Conservation (phyloP, 2,888 invertebrate species). For the Eilema depressum region DNA sequence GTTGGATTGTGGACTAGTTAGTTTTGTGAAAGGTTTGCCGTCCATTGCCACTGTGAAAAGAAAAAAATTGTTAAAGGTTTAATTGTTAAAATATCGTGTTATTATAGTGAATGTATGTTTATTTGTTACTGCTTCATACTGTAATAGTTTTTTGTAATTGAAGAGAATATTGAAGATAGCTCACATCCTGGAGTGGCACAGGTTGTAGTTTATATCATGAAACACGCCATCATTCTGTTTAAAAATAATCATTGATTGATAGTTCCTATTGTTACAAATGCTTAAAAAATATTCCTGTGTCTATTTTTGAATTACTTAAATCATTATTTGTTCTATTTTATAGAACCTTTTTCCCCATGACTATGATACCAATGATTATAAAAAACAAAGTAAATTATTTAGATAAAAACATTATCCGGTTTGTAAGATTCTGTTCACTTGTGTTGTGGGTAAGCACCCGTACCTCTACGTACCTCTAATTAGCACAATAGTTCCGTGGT, state of each 20-base stretch:
- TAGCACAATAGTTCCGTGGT: not conserved
- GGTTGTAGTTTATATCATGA: too few relatives aligned
- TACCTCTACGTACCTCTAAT: not conserved
- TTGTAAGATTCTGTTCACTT: not conserved
- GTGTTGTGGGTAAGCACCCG: not conserved
- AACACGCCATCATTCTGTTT: too few relatives aligned
- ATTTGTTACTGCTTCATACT: not conserved
- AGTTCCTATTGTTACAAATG: too few relatives aligned
- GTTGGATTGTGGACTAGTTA: conserved; percentile 59
- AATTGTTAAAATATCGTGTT: not conserved
- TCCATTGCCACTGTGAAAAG: conserved; percentile 76
- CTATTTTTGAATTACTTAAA: too few relatives aligned
- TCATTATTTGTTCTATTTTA: too few relatives aligned
- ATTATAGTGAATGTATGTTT: not conserved
- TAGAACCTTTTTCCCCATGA: not conserved
- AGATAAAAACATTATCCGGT: not conserved
- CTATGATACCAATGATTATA: not conserved
- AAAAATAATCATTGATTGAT: too few relatives aligned
- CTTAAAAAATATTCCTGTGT: too few relatives aligned
- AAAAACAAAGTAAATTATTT: not conserved
- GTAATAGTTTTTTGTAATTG: too few relatives aligned
- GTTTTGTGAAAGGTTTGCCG: conserved; percentile 74
- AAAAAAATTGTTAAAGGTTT: not conserved
- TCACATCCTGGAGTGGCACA: too few relatives aligned
- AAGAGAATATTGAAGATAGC: too few relatives aligned